A percentile compares a stretch with the other conserved stretches of the same genome.
phyloP scores from a whole-genome alignment of 2,797 vertebrate genomes.

The Aphelocoma californica region DNA sequence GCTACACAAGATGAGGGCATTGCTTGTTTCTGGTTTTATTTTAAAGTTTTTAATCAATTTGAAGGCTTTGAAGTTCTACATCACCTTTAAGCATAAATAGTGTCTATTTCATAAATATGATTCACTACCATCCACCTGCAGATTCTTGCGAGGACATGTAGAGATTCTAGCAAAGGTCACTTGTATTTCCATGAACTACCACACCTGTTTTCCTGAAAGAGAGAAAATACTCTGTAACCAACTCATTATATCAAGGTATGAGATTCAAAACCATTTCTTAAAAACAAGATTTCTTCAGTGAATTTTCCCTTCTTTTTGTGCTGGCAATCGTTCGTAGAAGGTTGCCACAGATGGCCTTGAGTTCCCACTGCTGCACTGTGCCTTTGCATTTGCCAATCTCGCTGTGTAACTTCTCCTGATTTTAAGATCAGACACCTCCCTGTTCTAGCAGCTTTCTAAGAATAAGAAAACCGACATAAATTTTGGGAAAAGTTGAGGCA shows the following conservation, averaged over 20 bases:
- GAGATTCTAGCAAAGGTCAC: background rate
- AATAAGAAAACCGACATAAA: background rate
- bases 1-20: background rate
- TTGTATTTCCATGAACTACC: background rate
- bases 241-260: background rate
- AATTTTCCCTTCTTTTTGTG: background rate
- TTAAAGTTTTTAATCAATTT: background rate
- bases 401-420: background rate
- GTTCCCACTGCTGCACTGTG: background rate
- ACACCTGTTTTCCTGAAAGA: background rate
- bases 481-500: background rate
- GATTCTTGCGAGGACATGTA: background rate
- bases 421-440: background rate
- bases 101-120: background rate
- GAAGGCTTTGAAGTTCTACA: background rate
- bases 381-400: background rate
- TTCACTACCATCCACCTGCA: constrained; percentile 7
- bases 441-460: background rate
- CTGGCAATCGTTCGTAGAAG: background rate
- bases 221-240: background rate
- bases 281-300: background rate
- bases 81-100: constrained; percentile 14
- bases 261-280: background rate
- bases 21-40: background rate
- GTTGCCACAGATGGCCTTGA: background rate